These are phyloP conservation scores for Colletes latitarsis DNA, from an alignment of 1,140 invertebrate genomes.

Conservation along the genomic window DNA sequence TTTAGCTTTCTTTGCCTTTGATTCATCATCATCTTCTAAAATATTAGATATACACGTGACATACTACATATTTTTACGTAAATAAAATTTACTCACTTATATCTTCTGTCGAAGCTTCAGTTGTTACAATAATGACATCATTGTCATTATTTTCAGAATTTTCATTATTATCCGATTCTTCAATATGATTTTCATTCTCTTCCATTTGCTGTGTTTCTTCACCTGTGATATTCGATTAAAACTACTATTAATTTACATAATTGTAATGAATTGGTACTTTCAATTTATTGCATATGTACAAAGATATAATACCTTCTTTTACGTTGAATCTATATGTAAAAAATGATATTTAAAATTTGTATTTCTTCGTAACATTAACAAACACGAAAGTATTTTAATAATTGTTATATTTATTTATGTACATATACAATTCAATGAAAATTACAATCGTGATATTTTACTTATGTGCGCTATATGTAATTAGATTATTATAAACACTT, in stretches of 20 bases:
- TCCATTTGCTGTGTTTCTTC: conserved; percentile 18
- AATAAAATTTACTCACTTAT: conserved; percentile 21
- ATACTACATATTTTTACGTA: neutral
- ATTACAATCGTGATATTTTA: neutral
- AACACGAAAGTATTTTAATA: neutral
- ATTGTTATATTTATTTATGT: neutral
- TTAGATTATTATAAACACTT: conserved; percentile 8
- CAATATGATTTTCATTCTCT: conserved; percentile 3
- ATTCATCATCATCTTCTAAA: conserved; percentile 20
- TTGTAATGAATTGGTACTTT: neutral
- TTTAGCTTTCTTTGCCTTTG: conserved; percentile 25
- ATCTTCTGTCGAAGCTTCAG: neutral
- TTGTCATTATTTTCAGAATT: conserved; percentile 33
- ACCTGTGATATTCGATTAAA: conserved; percentile 7
- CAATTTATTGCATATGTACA: neutral
- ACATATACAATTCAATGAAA: neutral
- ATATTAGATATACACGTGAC: neutral
- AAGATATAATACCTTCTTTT: neutral
- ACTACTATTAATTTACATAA: neutral
- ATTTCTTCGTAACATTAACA: neutral
- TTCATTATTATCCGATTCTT: conserved; percentile 27
- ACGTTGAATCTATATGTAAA: neutral
- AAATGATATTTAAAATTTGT: neutral
- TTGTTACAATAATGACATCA: conserved; percentile 3
- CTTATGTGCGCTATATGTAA: neutral